Evolutionary conservation across 2,797 vertebrate species (phyloP).

Genomic region (Numenius phaeopus): DNA sequence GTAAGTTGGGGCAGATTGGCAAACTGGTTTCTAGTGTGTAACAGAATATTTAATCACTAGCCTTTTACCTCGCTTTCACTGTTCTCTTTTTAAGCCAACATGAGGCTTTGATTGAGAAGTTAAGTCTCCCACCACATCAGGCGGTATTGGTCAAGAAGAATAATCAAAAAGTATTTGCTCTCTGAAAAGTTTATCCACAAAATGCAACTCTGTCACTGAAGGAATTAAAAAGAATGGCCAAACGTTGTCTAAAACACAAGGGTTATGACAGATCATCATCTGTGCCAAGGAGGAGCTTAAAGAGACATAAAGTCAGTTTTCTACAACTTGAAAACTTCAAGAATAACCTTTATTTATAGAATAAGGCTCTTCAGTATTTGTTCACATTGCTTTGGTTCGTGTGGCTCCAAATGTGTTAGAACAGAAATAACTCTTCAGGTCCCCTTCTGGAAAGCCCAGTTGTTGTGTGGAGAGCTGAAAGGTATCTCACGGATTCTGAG

Average conservation of each 20-base stretch:
- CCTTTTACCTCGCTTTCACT: neutral
- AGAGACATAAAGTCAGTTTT: neutral
- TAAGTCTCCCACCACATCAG: neutral
- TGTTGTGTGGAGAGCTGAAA: neutral
- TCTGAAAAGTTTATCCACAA: neutral
- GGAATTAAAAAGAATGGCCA: neutral
- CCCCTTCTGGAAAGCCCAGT: rapidly evolving
- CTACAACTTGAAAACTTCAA: neutral
- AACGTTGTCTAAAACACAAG: neutral
- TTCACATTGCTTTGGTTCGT: neutral
- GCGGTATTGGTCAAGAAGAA: neutral
- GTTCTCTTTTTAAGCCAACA: neutral
- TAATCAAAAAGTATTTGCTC: neutral
- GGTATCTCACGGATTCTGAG: neutral
- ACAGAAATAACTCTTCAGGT: neutral
- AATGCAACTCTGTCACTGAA: neutral
- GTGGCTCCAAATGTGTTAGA: neutral
- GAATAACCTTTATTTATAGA: neutral
- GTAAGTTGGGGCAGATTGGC: neutral
- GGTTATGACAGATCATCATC: neutral
- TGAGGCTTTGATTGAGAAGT: neutral
- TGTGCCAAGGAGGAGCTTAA: neutral
- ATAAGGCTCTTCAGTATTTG: neutral
- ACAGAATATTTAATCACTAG: neutral
- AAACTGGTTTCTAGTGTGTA: neutral